Evolutionary conservation across 2,113 vertebrate genomes (phyloP), one percentile per base, ranked within the genome.

Genomic region (Oreochromis spilurus): DNA sequence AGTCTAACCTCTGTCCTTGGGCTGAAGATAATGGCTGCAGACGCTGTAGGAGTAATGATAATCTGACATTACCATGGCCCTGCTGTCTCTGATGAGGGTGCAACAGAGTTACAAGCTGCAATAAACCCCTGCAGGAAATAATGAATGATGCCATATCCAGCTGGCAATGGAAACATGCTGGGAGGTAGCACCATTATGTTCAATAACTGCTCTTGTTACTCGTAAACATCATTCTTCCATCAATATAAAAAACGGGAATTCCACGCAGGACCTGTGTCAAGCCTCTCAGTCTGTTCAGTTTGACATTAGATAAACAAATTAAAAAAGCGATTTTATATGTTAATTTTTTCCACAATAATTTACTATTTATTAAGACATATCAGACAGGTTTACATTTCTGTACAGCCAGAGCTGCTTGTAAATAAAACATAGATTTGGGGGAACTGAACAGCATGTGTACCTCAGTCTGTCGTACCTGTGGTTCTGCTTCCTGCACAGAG

Each of bases 91-190:
- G 80, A 88, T 62, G 89, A 83, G 55, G 48, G 16, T 1, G 4
- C 54, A 60, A 43, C 54, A 55, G 31, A 82, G 82, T 84, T 62
- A 81, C 67, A 84, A 87, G 43, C 36, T 79, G 24, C 85, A 82
- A 85, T 82, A 86, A 88, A 86, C 21, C 45, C 78, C 70, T 1
- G n/a, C 55, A 79, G 84, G 82, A 78, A 83, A 65, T 82, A 83
- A 89, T 89, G 81, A 88, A 86, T 29, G 82, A 52, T 72, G 75
- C 54, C 89, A 57, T 36, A 52, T 80, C 78, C 77, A 78, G 75
- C 77, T 82, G 88, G 54, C 77, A 80, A 62, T 38, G 14, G 81
- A 86, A 67, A 86, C 85, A 70, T 70, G 52, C 43, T 53, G 57
- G 19, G 72, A 83, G 60, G 50, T 12, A 21, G 72, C 52, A 34